phyloP scores from a whole-genome alignment of 2,888 invertebrate genomes.

The Dryomyza anilis region DNA sequence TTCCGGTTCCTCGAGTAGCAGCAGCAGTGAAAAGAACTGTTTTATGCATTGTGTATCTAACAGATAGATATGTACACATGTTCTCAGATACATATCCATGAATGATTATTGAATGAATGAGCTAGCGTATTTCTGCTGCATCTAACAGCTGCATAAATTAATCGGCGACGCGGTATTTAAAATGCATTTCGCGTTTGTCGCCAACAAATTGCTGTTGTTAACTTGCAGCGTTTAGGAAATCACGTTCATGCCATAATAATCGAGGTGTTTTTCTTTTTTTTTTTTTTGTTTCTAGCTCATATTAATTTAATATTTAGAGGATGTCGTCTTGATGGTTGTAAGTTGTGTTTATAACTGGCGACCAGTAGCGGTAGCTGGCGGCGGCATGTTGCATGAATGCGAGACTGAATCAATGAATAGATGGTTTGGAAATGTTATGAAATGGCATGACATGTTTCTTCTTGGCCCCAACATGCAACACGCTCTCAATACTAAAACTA shows the following conservation, averaged over 20 bases:
- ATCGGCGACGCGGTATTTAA: slow-evolving; percentile 17
- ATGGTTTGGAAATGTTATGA: background rate
- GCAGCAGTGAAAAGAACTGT: background rate
- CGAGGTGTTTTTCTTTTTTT: background rate
- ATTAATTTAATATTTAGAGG: slow-evolving; percentile 18
- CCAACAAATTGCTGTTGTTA: background rate
- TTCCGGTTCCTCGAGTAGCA: slow-evolving; percentile 15
- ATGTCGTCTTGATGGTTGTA: slow-evolving; percentile 4
- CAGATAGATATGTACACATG: background rate
- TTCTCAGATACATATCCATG: background rate
- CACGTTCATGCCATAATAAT: slow-evolving; percentile 16
- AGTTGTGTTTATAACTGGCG: background rate
- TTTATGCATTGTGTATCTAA: background rate
- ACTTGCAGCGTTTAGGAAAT: slow-evolving; percentile 18
- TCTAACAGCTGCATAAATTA: slow-evolving; percentile 23
- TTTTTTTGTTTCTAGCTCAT: too few species aligned
- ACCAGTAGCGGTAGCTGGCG: background rate
- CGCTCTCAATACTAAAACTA: background rate
- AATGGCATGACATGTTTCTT: background rate
- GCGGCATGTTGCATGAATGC: background rate
- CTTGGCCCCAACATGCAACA: background rate
- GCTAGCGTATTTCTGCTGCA: background rate
- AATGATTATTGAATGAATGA: background rate
- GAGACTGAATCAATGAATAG: background rate
- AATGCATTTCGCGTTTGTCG: slow-evolving; percentile 15